Evolutionary conservation across 2,888 invertebrate genomes (phyloP).

Genomic region (Mylabris sibirica): DNA sequence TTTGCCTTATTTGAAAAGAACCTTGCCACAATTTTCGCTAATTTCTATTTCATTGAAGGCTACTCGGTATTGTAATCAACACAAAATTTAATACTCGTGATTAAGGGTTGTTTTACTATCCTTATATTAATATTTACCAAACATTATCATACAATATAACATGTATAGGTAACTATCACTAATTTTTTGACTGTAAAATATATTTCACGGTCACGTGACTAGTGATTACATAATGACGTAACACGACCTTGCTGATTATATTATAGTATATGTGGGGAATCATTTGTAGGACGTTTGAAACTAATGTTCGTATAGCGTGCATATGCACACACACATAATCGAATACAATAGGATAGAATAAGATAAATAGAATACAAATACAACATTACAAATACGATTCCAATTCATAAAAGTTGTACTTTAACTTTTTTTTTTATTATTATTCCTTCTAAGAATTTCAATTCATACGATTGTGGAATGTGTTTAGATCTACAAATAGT

Average conservation of each 20-base stretch:
- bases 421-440: neutral
- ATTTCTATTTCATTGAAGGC: neutral
- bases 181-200: neutral
- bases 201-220: slow-evolving; percentile 36
- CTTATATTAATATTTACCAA: no score
- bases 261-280: slow-evolving; percentile 33
- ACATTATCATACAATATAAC: no score
- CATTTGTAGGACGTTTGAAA: slow-evolving; percentile 44
- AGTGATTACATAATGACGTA: slow-evolving; percentile 44
- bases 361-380: neutral
- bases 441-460: neutral
- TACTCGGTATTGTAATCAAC: neutral
- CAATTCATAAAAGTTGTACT: neutral
- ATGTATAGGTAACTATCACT: no score
- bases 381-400: no score
- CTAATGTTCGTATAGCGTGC: slow-evolving; percentile 41
- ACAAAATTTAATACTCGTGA: neutral
- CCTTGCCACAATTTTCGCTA: neutral
- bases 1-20: neutral
- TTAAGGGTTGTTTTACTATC: neutral
- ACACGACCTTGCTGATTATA: slow-evolving; percentile 50
- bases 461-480: neutral
- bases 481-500: neutral
- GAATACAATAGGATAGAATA: neutral
- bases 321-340: slow-evolving; percentile 25